Percentiles rank a stretch among this genome's conserved stretches.
These are phyloP conservation scores for Tetranychus cinnabarinus DNA, from an alignment of 1,140 invertebrate species.

Conservation along the genomic window DNA sequence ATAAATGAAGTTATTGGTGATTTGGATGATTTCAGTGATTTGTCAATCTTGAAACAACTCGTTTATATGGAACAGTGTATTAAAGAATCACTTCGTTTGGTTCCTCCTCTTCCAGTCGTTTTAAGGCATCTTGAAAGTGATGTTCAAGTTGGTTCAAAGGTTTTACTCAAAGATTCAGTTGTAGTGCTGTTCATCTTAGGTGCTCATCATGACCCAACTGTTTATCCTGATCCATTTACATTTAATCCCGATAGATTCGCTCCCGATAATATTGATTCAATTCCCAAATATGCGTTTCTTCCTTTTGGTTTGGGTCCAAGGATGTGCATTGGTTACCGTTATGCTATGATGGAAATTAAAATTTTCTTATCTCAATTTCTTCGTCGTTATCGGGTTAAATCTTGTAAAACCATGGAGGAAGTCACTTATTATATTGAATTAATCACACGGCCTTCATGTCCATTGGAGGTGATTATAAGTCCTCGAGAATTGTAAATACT, in stretches of 20 bases:
- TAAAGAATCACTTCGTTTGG: constrained; percentile 23
- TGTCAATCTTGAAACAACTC: neutral
- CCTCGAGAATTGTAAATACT: too few relatives aligned
- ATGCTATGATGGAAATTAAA: constrained; percentile 32
- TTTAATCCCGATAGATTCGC: constrained; percentile 30
- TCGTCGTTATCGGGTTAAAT: neutral
- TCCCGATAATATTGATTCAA: constrained; percentile 21
- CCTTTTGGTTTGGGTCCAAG: constrained; percentile 24
- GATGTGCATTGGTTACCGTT: constrained; percentile 28
- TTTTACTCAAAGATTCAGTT: constrained; percentile 20
- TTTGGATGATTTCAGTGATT: neutral
- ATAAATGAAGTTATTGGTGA: neutral
- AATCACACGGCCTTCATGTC: too few relatives aligned
- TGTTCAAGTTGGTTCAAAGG: constrained; percentile 11
- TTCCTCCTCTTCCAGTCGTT: constrained; percentile 35
- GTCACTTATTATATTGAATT: too few relatives aligned
- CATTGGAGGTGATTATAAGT: too few relatives aligned
- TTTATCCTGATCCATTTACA: constrained; percentile 21
- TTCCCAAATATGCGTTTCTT: constrained; percentile 20
- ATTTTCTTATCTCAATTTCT: constrained; percentile 23
- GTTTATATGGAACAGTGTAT: neutral
- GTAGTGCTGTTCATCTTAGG: constrained; percentile 19
- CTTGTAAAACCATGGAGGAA: too few relatives aligned
- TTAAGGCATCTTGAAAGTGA: neutral
- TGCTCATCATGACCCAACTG: constrained; percentile 21